These are phyloP conservation scores for Cisticola juncidis DNA, from an alignment of 2,113 vertebrate species.

Conservation along the genomic window DNA sequence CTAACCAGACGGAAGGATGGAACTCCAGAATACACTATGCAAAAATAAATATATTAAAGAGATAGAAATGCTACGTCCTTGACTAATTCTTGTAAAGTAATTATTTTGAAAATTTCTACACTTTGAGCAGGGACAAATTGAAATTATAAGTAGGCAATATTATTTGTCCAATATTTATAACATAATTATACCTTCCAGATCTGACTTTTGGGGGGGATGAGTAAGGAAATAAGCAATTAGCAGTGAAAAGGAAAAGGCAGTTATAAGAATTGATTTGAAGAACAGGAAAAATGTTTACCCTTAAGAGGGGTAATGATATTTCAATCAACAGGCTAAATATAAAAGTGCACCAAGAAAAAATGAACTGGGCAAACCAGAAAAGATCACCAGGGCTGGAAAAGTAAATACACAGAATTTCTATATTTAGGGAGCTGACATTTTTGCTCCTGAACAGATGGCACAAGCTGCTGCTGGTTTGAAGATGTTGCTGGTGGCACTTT, in stretches of 20 bases:
- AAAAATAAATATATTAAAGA: neutral
- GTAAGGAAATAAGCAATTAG: neutral
- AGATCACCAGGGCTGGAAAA: constrained; percentile 13
- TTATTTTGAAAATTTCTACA: neutral
- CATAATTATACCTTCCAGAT: neutral
- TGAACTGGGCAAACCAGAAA: neutral
- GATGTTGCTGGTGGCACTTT: neutral
- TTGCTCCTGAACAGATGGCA: constrained; percentile 10
- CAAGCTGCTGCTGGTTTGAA: neutral
- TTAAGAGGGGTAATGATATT: neutral
- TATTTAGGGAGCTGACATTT: constrained; percentile 49
- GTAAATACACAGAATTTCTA: constrained; percentile 25
- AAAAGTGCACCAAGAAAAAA: constrained; percentile 40
- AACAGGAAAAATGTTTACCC: neutral
- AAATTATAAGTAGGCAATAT: neutral
- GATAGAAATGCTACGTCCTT: neutral
- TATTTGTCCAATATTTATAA: neutral
- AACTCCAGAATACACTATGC: neutral
- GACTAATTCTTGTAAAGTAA: neutral
- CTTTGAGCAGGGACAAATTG: neutral
- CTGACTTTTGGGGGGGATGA: neutral
- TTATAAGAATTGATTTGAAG: neutral
- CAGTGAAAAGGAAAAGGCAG: neutral
- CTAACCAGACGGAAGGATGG: neutral
- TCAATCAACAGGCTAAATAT: constrained; percentile 16